Conservation (phyloP, 2,797 vertebrate genomes). For the Potorous gilbertii region DNA sequence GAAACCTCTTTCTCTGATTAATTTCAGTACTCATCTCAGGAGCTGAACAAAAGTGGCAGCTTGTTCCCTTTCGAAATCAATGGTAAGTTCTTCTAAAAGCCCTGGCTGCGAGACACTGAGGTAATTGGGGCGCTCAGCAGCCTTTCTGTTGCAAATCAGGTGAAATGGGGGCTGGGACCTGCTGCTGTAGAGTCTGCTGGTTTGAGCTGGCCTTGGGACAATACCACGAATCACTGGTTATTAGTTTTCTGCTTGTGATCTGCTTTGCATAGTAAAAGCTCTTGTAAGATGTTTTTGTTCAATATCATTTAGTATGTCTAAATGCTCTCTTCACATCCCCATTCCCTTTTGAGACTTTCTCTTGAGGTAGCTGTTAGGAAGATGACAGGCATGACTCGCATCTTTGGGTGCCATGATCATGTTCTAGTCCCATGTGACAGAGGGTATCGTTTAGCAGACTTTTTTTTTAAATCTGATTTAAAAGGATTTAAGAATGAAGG, state of each 20-base stretch:
- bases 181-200: constrained; percentile 78
- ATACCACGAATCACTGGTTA: constrained; percentile 80
- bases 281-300: constrained; percentile 52
- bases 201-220: constrained; percentile 81
- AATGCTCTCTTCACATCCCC: constrained; percentile 46
- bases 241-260: constrained; percentile 82
- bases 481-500: background rate
- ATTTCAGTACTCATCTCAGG: constrained; percentile 86
- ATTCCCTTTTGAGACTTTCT: constrained; percentile 45
- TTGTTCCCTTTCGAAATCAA: constrained; percentile 84
- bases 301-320: constrained; percentile 45
- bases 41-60: constrained; percentile 82
- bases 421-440: background rate
- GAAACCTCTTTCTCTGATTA: constrained; percentile 79
- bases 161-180: constrained; percentile 71
- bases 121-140: constrained; percentile 79
- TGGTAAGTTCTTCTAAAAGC: constrained; percentile 83
- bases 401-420: background rate
- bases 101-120: constrained; percentile 67
- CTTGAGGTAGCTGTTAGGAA: constrained; percentile 29
- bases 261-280: constrained; percentile 83
- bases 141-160: constrained; percentile 84
- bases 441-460: background rate
- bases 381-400: background rate
- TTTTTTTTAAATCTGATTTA: background rate